Evolutionary conservation across 2,113 vertebrate species (phyloP).

Genomic region (Rissa tridactyla): DNA sequence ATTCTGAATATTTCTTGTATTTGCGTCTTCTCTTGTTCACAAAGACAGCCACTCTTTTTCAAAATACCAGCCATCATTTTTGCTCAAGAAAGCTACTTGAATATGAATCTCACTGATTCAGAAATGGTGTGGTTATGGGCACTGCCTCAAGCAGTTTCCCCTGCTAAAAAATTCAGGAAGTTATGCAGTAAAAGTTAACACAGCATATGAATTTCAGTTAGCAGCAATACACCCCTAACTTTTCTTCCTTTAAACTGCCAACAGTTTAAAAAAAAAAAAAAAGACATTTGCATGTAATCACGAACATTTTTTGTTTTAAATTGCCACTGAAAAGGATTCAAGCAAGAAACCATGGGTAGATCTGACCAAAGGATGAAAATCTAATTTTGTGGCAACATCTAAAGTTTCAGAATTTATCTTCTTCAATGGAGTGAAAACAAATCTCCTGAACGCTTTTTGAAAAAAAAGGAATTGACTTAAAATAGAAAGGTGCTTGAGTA

Average conservation of each 20-base stretch:
- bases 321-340: constrained; percentile 2
- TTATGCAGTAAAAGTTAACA: constrained; percentile 42
- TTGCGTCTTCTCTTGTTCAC: neutral
- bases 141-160: constrained; percentile 36
- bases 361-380: constrained; percentile 14
- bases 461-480: neutral
- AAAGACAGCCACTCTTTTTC: neutral
- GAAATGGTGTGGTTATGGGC: constrained; percentile 41
- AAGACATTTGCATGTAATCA: neutral
- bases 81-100: neutral
- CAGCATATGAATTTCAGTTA: constrained; percentile 50
- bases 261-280: neutral
- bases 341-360: neutral
- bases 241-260: constrained; percentile 19
- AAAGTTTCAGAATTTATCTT: neutral
- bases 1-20: neutral
- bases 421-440: neutral
- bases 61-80: constrained; percentile 8
- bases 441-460: neutral
- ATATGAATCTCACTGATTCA: constrained; percentile 31
- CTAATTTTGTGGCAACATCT: neutral
- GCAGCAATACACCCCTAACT: constrained; percentile 28
- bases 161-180: constrained; percentile 57
- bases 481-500: neutral
- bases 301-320: constrained; percentile 18